Evolutionary conservation across 1,140 invertebrate species (phyloP).

Genomic region (Nautilus pompilius): DNA sequence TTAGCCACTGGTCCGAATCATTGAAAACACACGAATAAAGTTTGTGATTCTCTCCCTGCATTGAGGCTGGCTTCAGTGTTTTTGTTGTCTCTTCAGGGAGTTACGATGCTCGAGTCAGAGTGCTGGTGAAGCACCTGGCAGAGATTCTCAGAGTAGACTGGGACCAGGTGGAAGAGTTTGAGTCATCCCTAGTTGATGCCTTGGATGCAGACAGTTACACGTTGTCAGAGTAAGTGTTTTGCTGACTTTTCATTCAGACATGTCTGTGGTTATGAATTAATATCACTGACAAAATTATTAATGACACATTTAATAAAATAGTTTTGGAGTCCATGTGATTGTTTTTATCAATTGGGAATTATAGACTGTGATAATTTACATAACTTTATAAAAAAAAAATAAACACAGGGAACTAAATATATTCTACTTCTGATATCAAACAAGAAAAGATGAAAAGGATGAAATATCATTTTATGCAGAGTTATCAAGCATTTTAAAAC

Average conservation of each 20-base stretch:
- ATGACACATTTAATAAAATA: not conserved
- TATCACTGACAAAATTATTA: not conserved
- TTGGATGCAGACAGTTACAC: conserved; percentile 50
- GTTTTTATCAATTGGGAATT: not conserved
- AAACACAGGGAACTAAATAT: not conserved
- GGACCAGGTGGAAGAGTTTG: conserved; percentile 58
- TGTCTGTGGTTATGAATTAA: not conserved
- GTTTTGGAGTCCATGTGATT: not conserved
- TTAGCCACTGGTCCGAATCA: not conserved
- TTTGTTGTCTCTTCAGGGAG: conserved; percentile 54
- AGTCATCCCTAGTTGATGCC: conserved; percentile 55
- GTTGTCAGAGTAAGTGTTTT: conserved; percentile 48
- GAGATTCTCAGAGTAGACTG: conserved; percentile 60
- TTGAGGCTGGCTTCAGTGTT: too few species aligned
- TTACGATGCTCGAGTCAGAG: conserved; percentile 67
- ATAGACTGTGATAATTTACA: not conserved
- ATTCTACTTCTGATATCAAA: too few species aligned
- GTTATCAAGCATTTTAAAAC: too few species aligned
- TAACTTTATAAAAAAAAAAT: not conserved
- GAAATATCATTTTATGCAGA: too few species aligned
- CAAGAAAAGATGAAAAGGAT: too few species aligned
- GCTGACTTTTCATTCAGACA: not conserved
- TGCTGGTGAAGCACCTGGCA: conserved; percentile 62
- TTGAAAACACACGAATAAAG: conserved; percentile 1
- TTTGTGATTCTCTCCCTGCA: conserved; percentile 15